Base-by-base conservation (phyloP, 1,140 invertebrate species). In the Neodiprion fabricii region DNA sequence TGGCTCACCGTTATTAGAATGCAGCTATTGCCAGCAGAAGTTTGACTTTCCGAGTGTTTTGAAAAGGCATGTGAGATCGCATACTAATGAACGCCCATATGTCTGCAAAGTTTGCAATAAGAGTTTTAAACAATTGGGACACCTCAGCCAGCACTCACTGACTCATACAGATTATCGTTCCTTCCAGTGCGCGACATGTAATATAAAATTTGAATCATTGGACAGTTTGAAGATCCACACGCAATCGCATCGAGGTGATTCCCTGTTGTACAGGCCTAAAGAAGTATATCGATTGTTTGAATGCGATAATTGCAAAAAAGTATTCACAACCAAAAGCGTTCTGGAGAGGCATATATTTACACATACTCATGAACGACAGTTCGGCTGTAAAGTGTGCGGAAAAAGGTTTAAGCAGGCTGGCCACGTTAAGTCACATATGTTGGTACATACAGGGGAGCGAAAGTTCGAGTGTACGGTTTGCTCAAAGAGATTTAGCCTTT, bases 331-430 rank as follows among this genome's bases (percentile, higher is more conserved):
- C n/a, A 91, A 91, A 79, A 91, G 90, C 85, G 89, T 91, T 77
- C 81, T 91, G 48, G 90, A 90, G 65, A 86, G 90, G 67, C 91
- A 91, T 72, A 91, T 91, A 87, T 89, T 90, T 14, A 90, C 90
- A 11, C 91, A 91, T 75, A 91, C 91, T 0, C 91, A 91, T 77
- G 90, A 91, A 74, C 90, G 91, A 71, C 91, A 91, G 2, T 91
- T 90, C 71, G 89, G 88, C 21, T 92, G 91, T 81, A 87, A 89
- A 40, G 86, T 91, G 1, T 92, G 91, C 82, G 90, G 92, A 73
- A 94, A 93, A 76, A 91, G 91, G 17, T 96, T 95, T 82, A 94
- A 94, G 72, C 85, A 93, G 82, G 89, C 93, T 87, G 79, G 93
- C 90, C 87, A 93, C 89, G 66, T 95, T 86, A 88, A 94, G 87